phyloP scores from a whole-genome alignment of 2,113 vertebrate genomes.

The Phaetusa simplex region DNA sequence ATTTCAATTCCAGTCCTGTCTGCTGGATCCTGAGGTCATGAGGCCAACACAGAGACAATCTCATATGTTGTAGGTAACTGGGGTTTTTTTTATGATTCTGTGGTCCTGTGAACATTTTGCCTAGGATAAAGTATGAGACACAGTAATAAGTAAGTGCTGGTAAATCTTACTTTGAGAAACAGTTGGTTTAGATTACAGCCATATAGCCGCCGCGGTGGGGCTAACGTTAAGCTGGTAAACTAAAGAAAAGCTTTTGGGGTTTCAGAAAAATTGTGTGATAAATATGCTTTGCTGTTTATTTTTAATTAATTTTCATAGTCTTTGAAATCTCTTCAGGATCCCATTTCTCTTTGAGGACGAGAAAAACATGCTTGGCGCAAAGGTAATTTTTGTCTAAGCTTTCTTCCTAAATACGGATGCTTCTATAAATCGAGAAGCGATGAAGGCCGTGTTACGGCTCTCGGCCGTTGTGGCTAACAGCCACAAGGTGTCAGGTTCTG shows the following conservation, averaged over 20 bases:
- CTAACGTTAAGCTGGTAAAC: neutral
- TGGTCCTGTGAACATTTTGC: neutral
- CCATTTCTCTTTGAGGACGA: neutral
- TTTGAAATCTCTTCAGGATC: neutral
- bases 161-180: neutral
- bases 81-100: neutral
- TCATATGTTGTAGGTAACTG: neutral
- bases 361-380: rapidly evolving
- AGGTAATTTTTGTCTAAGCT: neutral
- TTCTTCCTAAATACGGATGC: neutral
- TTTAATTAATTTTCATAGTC: neutral
- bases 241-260: neutral
- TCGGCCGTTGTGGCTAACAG: neutral
- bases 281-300: neutral
- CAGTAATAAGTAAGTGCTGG: neutral
- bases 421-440: rapidly evolving
- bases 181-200: neutral
- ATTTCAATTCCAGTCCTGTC: neutral
- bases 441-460: too few species aligned
- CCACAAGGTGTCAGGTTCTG: conserved; percentile 50
- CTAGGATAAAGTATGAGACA: neutral
- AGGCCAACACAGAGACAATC: neutral
- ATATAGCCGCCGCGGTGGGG: neutral
- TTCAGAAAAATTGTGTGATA: neutral
- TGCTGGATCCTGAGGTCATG: neutral